A percentile compares a stretch with the other conserved stretches of the same genome.
phyloP scores from a whole-genome alignment of 2,113 vertebrate species.

The Martes martes region DNA sequence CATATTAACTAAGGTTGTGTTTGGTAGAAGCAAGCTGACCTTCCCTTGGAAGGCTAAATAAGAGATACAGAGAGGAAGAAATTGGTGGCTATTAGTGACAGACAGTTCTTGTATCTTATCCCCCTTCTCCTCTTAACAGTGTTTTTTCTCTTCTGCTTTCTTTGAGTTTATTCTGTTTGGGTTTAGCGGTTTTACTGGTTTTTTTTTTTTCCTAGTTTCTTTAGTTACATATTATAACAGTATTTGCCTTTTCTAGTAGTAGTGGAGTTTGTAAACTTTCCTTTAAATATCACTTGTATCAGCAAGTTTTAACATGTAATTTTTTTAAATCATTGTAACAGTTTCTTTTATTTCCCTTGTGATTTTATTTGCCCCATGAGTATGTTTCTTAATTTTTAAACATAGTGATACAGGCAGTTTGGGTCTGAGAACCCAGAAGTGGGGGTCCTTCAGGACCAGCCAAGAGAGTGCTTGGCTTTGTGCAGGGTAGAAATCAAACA shows the following conservation, averaged over 20 bases:
- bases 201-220: background rate
- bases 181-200: background rate
- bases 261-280: constrained; percentile 5
- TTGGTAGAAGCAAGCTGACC: background rate
- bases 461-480: background rate
- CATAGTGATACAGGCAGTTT: background rate
- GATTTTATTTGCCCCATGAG: background rate
- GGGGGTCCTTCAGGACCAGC: background rate
- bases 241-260: background rate
- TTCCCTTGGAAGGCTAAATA: background rate
- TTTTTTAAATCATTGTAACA: background rate
- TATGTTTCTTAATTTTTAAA: constrained; percentile 15
- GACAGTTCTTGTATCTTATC: background rate
- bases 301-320: background rate
- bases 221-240: background rate
- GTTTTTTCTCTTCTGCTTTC: background rate
- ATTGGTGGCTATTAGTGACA: background rate
- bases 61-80: background rate
- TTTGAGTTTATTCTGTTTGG: background rate
- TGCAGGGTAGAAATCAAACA: background rate
- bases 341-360: background rate
- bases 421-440: background rate
- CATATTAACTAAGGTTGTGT: background rate
- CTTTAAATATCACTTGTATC: background rate
- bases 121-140: background rate